Evolutionary conservation across 2,888 invertebrate genomes (phyloP), one percentile per base, ranked within the genome.

Genomic region (Tortricodes alternella): DNA sequence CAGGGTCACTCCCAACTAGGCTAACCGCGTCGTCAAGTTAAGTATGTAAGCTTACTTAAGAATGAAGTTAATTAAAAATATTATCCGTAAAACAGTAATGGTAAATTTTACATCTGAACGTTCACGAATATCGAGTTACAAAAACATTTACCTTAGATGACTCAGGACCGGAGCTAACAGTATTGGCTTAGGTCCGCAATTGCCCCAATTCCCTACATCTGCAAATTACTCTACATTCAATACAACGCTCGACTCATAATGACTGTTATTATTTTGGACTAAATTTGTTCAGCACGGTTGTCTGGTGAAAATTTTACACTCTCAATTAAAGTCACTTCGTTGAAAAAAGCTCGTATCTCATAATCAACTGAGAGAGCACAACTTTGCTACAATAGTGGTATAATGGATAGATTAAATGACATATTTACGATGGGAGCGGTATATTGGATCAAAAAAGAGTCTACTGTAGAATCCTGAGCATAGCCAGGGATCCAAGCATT

Each of bases 181-280:
- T 82, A 73, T 71, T 71, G 63, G 69, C 74, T 77, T 83, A 80
- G 76, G 80, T 82, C 74, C 67, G 66, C 76, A 72, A 70, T 73
- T 77, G 88, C 71, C 84, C 89, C 71, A 80, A 73, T 87, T 83
- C 72, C 86, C 88, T 70, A 87, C 81, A 83, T 89, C 72, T 79
- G 74, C 71, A 74, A 77, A 83, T 82, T 76, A 75, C 68, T 74
- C 81, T 80, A 82, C 78, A 75, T 74, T 60, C 58, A 72, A 74
- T 70, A 73, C 70, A 65, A 68, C 70, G 70, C 68, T 77, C 74
- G 78, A 74, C 79, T 82, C 77, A 77, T 80, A 78, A 74, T 70
- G 66, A 67, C 66, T 64, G 66, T 44, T 57, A 52, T 53, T 56
- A 56, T 43, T 50, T 37, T 49, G 23, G 35, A 32, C 4, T n/a